These are phyloP conservation scores for Selene dorsalis DNA, from an alignment of 2,797 vertebrate genomes.

Conservation along the genomic window DNA sequence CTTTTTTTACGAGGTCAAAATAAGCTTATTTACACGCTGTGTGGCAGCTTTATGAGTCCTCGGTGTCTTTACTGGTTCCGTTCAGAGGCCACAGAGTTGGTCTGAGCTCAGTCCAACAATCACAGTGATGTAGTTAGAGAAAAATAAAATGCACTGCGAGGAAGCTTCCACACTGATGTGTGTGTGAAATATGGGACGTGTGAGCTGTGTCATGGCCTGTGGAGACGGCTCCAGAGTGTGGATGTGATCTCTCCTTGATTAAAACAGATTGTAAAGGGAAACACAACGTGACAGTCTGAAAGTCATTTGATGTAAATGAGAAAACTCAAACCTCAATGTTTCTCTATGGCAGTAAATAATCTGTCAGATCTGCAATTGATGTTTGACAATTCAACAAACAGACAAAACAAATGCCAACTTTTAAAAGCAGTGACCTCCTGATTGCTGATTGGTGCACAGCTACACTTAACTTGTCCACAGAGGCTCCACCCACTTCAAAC, in stretches of 20 bases:
- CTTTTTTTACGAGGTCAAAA: neutral
- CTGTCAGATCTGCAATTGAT: no score
- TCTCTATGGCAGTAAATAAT: no score
- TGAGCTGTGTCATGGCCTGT: neutral
- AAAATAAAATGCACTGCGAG: neutral
- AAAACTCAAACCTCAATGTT: no score
- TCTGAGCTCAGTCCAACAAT: neutral
- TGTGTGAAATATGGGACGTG: neutral
- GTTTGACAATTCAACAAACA: no score
- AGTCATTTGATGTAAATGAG: no score
- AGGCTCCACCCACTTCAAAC: no score
- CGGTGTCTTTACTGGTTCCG: neutral
- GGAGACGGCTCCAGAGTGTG: neutral
- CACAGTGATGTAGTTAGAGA: neutral
- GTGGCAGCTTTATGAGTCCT: neutral
- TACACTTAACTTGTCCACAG: no score
- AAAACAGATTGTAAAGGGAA: no score
- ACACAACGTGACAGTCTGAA: no score
- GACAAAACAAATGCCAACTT: no score
- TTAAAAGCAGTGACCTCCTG: no score
- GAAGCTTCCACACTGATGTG: neutral
- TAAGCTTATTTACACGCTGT: neutral
- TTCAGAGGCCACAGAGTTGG: neutral
- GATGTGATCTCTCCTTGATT: neutral
- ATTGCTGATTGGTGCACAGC: no score